These are phyloP conservation scores for Euproctis similis DNA, from an alignment of 2,888 invertebrate genomes.

Conservation along the genomic window DNA sequence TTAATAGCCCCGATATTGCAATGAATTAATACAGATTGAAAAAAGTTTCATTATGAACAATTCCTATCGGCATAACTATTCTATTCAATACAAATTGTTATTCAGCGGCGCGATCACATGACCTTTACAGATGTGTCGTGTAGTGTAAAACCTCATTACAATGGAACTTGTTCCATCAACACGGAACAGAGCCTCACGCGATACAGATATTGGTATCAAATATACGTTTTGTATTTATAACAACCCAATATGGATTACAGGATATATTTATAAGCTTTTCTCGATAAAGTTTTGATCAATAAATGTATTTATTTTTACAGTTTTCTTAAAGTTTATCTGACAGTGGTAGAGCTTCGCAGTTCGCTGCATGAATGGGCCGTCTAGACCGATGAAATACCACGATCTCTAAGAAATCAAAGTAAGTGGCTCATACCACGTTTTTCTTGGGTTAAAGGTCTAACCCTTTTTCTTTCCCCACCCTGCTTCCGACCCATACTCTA, in stretches of 20 bases:
- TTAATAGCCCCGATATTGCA: too few relatives aligned
- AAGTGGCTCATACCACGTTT: too few relatives aligned
- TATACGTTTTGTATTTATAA: conserved; percentile 7
- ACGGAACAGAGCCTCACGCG: conserved; percentile 15
- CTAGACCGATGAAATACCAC: too few relatives aligned
- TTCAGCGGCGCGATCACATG: conserved; percentile 3
- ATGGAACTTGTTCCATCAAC: conserved; percentile 15
- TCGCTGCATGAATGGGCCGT: too few relatives aligned
- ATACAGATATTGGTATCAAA: conserved; percentile 9
- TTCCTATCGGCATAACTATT: conserved; percentile 1
- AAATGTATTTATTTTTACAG: too few relatives aligned
- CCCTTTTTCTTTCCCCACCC: too few relatives aligned
- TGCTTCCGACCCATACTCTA: too few relatives aligned
- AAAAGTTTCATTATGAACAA: conserved; percentile 2
- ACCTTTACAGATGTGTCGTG: conserved; percentile 6
- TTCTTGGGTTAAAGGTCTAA: too few relatives aligned
- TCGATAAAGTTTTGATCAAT: conserved; percentile 7
- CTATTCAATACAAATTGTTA: conserved; percentile 5
- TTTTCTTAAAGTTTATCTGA: too few relatives aligned
- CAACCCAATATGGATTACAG: conserved; percentile 7
- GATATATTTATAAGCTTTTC: conserved; percentile 6
- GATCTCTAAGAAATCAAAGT: too few relatives aligned
- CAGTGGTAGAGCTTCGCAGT: too few relatives aligned
- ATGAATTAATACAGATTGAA: conserved; percentile 6
- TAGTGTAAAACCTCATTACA: conserved; percentile 10